Conservation (phyloP, 2,888 invertebrate species). For the Machimus rusticus region DNA sequence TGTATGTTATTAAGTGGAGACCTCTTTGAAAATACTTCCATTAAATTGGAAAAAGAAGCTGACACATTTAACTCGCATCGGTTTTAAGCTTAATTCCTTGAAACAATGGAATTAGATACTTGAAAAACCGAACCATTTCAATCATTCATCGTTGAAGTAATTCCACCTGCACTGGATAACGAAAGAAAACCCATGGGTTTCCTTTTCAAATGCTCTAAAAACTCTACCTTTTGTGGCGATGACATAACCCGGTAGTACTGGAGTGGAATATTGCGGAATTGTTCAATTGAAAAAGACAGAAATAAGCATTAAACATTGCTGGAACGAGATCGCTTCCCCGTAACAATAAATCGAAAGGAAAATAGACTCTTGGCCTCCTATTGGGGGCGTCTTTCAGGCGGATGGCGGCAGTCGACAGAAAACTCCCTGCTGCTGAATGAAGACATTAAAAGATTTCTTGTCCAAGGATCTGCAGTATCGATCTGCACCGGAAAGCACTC, state of each 20-base stretch:
- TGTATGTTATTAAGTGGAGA: neutral
- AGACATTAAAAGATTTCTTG: conserved; percentile 31
- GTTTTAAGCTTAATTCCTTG: neutral
- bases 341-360: neutral
- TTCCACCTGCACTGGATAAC: neutral
- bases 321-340: neutral
- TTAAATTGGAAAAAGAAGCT: neutral
- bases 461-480: conserved; percentile 27
- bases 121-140: neutral
- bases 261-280: neutral
- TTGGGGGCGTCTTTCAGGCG: neutral
- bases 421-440: neutral
- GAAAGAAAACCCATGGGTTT: neutral
- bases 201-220: neutral
- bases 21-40: neutral
- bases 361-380: neutral
- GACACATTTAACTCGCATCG: neutral
- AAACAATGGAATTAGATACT: neutral
- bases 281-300: conserved; percentile 4
- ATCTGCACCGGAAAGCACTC: conserved; percentile 34
- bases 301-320: neutral
- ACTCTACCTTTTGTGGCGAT: neutral
- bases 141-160: neutral
- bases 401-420: neutral
- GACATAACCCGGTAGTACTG: neutral